Conservation (phyloP, 2,113 vertebrate genomes). For the Macquaria ambigua region DNA sequence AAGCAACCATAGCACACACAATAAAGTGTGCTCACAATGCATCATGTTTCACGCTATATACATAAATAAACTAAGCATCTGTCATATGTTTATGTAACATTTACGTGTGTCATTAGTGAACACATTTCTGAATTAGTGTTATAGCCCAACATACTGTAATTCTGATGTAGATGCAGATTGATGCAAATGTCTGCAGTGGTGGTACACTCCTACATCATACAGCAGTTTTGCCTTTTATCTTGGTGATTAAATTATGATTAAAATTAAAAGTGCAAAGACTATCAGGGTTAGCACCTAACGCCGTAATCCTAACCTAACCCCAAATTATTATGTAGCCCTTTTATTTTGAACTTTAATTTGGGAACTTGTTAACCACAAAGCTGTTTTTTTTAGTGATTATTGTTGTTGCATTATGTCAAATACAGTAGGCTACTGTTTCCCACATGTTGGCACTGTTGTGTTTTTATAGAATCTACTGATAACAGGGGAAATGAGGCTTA, state of each 20-base stretch:
- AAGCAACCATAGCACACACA: neutral
- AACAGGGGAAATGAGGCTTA: neutral
- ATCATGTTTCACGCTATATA: constrained; percentile 6
- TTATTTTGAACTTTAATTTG: neutral
- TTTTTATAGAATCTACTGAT: neutral
- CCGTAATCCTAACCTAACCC: neutral
- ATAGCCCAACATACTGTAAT: neutral
- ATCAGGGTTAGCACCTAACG: neutral
- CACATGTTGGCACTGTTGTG: neutral
- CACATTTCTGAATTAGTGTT: constrained; percentile 7
- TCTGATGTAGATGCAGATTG: constrained; percentile 9
- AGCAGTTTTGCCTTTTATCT: neutral
- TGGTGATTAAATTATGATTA: neutral
- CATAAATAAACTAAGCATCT: constrained; percentile 49
- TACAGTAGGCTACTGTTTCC: neutral
- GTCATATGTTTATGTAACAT: constrained; percentile 19
- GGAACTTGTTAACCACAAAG: neutral
- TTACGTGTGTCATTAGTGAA: constrained; percentile 14
- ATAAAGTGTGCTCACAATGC: constrained; percentile 19
- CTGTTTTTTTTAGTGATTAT: neutral
- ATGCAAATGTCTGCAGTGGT: neutral
- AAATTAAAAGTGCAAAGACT: too few relatives aligned
- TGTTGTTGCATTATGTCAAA: neutral
- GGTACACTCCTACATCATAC: neutral
- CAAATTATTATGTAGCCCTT: neutral